Percentiles rank a stretch among this genome's conserved stretches.
phyloP scores from a whole-genome alignment of 2,797 vertebrate species.

The Lateolabrax maculatus region DNA sequence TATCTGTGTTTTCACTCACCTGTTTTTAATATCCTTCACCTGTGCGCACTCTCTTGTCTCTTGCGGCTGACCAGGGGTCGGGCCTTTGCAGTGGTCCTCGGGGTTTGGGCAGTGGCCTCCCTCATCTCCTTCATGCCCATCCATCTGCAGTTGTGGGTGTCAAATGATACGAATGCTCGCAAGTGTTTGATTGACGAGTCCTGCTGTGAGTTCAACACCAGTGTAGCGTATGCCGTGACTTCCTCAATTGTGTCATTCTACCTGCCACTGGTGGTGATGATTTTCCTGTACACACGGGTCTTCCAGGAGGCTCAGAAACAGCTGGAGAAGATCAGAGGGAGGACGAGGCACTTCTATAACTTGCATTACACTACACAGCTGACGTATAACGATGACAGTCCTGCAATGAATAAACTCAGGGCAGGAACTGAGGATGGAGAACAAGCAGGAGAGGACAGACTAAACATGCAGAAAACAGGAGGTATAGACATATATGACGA shows the following conservation, averaged over 20 bases:
- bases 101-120: slow-evolving; percentile 93
- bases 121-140: slow-evolving; percentile 98
- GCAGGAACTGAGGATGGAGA: slow-evolving; percentile 32
- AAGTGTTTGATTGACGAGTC: slow-evolving; percentile 79
- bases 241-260: slow-evolving; percentile 99
- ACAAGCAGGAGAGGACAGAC: slow-evolving; percentile 44
- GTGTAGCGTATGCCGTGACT: slow-evolving; percentile 89
- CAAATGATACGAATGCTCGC: slow-evolving; percentile 56
- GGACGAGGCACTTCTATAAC: slow-evolving; percentile 88
- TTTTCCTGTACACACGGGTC: slow-evolving; percentile 94
- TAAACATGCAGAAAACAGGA: slow-evolving; percentile 53
- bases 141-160: slow-evolving; percentile 92
- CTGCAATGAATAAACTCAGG: slow-evolving; percentile 45
- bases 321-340: slow-evolving; percentile 92
- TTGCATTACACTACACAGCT: slow-evolving; percentile 76
- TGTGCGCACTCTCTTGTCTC: slow-evolving; percentile 8
- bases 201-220: slow-evolving; percentile 97
- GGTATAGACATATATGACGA: not conserved
- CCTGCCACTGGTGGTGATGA: slow-evolving; percentile 94
- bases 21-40: not conserved
- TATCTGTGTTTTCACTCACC: not conserved
- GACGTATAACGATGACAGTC: slow-evolving; percentile 49
- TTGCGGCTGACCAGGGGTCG: slow-evolving; percentile 89
- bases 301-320: slow-evolving; percentile 96
- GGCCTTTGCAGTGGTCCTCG: slow-evolving; percentile 89